Conservation (phyloP, 1,140 invertebrate genomes). For the Nasonia longicornis region DNA sequence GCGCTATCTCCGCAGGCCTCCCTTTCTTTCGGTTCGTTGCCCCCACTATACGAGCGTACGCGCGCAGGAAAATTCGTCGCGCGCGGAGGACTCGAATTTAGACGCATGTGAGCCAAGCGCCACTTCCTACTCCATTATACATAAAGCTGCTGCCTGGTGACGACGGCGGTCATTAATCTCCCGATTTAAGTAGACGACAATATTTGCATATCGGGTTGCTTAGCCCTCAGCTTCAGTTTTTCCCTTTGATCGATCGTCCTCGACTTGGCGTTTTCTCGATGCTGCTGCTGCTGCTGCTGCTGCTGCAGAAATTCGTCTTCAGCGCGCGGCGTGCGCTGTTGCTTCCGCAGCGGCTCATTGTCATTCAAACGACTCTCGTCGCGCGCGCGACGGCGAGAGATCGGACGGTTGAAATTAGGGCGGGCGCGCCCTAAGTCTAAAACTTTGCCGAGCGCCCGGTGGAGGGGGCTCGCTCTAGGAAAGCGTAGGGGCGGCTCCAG, state of each 20-base stretch:
- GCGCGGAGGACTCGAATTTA: constrained; percentile 7
- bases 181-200: constrained; percentile 23
- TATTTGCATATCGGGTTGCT: constrained; percentile 32
- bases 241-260: constrained; percentile 16
- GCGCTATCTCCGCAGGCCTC: background rate
- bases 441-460: constrained; percentile 42
- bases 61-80: background rate
- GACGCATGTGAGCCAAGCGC: constrained; percentile 20
- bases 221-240: constrained; percentile 10
- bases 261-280: constrained; percentile 30
- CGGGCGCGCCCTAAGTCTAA: constrained; percentile 37
- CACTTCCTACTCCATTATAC: background rate
- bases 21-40: constrained; percentile 1
- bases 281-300: background rate
- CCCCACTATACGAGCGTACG: background rate
- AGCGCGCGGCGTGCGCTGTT: background rate
- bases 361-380: constrained; percentile 60
- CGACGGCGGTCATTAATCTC: constrained; percentile 23
- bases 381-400: constrained; percentile 40
- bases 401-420: constrained; percentile 62
- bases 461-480: constrained; percentile 38
- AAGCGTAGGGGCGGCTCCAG: background rate
- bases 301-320: constrained; percentile 2
- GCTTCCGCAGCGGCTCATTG: constrained; percentile 52
- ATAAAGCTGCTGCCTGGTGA: background rate